Conservation (phyloP, 2,113 vertebrate genomes). For the Bos indicus region DNA sequence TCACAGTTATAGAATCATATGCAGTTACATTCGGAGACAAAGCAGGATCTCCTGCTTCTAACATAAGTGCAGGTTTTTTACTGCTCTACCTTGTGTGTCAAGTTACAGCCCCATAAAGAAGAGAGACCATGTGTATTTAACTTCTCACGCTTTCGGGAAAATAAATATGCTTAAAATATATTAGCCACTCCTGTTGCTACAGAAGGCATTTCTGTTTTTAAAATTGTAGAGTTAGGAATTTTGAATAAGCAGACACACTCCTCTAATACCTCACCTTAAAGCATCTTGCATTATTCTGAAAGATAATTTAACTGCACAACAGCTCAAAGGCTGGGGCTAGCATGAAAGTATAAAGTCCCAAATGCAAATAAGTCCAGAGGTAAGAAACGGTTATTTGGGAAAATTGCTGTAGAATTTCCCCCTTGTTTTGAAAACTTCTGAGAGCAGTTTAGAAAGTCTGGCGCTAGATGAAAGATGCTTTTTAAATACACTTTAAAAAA, state of each 20-base stretch:
- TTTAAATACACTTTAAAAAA: conserved; percentile 46
- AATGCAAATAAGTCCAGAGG: neutral
- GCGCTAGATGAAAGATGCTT: neutral
- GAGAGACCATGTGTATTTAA: neutral
- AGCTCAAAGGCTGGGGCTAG: neutral
- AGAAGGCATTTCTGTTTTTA: neutral
- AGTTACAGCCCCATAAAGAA: neutral
- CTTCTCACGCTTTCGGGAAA: neutral
- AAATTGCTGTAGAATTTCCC: neutral
- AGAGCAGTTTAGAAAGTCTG: neutral
- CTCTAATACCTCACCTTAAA: neutral
- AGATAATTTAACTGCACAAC: neutral
- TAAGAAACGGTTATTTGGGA: neutral
- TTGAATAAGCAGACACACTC: neutral
- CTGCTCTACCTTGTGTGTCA: neutral
- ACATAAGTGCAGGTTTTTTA: neutral
- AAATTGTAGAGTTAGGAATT: neutral
- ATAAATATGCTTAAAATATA: neutral
- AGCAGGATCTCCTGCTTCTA: neutral
- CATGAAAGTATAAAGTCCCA: neutral
- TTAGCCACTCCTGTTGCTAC: neutral
- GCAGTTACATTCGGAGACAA: neutral
- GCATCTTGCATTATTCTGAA: neutral
- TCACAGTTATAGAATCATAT: neutral
- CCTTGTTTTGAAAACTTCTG: conserved; percentile 23